Evolutionary conservation across 2,888 invertebrate species (phyloP), one percentile per base, ranked within the genome.

Genomic region (Nomada hirtipes): DNA sequence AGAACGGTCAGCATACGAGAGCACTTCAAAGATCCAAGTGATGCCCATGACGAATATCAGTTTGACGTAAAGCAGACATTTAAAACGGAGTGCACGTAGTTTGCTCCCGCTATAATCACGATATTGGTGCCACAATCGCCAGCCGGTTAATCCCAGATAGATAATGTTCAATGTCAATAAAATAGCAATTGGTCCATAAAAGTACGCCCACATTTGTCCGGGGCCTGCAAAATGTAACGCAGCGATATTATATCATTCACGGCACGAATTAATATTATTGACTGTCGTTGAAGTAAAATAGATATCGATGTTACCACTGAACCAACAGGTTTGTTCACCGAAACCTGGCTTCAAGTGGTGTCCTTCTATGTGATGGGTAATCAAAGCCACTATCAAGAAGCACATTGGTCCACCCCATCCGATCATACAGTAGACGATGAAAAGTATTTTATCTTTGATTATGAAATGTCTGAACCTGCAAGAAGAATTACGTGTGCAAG

Each of bases 21-120:
- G 93, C 18, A 96, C 95, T 93, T 97, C 97, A 87, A 97, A 97
- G 83, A 96, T 95, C 97, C 97, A 97, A 0, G 96, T 95, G 64
- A 96, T 94, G 3, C 97, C 97, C 96, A 96, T 97, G 0, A 96
- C 95, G 4, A 96, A 93, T 86, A 96, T 96, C 76, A 97, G 93
- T 91, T 96, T 96, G 4, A 96, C 90, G 72, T 96, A 96, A 36
- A 96, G 92, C 47, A 95, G 93, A 88, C 96, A 96, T 88, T 96
- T 96, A 64, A 90, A 89, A 59, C 91, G 88, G 36, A 92, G 60
- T 0, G 85, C 94, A 89, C 95, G 94, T 64, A 95, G 87, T 86
- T 94, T 95, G 88, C 94, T 94, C 29, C 95, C 94, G 89, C 94
- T 95, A 76, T 95, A 95, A 84, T 95, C 94, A 78, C 93, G 94